Evolutionary conservation across 1,140 invertebrate species (phyloP), one percentile per base, ranked within the genome.

Genomic region (Fopius arisanus): DNA sequence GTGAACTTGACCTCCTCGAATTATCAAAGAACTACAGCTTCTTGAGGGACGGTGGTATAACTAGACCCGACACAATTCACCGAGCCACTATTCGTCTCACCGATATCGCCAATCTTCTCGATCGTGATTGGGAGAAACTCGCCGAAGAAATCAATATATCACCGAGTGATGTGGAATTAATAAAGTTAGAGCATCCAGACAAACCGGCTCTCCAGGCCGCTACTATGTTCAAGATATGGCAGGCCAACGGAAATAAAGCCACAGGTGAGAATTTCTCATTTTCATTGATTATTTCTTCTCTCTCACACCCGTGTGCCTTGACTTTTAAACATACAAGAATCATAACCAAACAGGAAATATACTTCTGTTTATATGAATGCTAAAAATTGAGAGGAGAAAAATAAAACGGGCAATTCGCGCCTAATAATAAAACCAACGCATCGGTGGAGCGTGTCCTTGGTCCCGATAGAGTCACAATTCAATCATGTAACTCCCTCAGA

Each of bases 201-300:
- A 96, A 95, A 79, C 91, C 94, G 9, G 92, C 94, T 0, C 94
- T 97, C 79, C 96, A 98, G 86, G 96, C 96, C 0, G 94, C 97
- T 76, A 93, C 96, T 2, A 98, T 98, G 96, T 91, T 99, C 41
- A 93, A 96, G 77, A 89, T 97, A 29, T 98, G 96, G 96, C 91
- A 92, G 54, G 89, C 90, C 73, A 88, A 92, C 19, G 92, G 93
- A 23, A 93, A 94, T 75, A 93, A 93, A 86, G 93, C 93, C 28
- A 93, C 93, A 79, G 93, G 93, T 92, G 86, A 87, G 81, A 78
- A 5, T 12, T 23, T 63, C 40, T 65, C 31, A 59, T 48, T 65
- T 66, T 54, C 40, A 26, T 31, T 67, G 29, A 0, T 37, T 3
- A 7, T 28, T 23, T 33, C 19, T 16, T 23, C 0, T 0, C 19